phyloP scores from a whole-genome alignment of 2,113 vertebrate genomes.

The Dolichallabes microphthalmus region DNA sequence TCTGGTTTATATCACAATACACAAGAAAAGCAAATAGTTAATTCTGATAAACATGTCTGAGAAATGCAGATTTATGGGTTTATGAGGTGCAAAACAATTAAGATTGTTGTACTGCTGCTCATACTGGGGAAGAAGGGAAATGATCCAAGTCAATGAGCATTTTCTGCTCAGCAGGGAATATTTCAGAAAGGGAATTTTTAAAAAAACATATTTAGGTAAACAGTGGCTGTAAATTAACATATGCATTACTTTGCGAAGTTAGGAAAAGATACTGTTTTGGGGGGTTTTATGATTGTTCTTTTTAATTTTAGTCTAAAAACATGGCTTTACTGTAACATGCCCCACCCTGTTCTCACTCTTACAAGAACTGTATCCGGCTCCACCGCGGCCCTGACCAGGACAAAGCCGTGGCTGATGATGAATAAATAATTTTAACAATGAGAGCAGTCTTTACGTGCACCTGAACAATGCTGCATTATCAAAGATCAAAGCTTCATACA shows the following conservation, averaged over 20 bases:
- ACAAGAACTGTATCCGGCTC: not conserved
- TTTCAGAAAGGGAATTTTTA: not conserved
- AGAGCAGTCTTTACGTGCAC: not conserved
- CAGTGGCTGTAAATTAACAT: not conserved
- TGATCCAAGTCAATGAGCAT: not conserved
- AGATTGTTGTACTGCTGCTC: not conserved
- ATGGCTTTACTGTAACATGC: not conserved
- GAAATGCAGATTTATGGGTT: constrained; percentile 36
- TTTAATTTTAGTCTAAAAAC: not conserved
- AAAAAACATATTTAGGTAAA: too few relatives aligned
- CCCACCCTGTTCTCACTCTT: not conserved
- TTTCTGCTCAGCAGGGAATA: not conserved
- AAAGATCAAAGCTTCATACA: constrained; percentile 58
- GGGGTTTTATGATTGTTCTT: not conserved
- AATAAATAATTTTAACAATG: not conserved
- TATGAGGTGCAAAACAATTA: constrained; percentile 30
- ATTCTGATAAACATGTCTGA: constrained; percentile 50
- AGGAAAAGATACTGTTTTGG: not conserved
- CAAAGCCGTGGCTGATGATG: not conserved
- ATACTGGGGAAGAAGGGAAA: not conserved
- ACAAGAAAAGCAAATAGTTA: constrained; percentile 46
- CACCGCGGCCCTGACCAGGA: not conserved
- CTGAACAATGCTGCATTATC: not conserved
- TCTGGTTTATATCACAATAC: constrained; percentile 44
- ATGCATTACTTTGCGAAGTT: not conserved